Percentiles rank a stretch among this genome's conserved stretches.
These are phyloP conservation scores for Drosophila insularis DNA, from an alignment of 1,140 invertebrate genomes.

Conservation along the genomic window DNA sequence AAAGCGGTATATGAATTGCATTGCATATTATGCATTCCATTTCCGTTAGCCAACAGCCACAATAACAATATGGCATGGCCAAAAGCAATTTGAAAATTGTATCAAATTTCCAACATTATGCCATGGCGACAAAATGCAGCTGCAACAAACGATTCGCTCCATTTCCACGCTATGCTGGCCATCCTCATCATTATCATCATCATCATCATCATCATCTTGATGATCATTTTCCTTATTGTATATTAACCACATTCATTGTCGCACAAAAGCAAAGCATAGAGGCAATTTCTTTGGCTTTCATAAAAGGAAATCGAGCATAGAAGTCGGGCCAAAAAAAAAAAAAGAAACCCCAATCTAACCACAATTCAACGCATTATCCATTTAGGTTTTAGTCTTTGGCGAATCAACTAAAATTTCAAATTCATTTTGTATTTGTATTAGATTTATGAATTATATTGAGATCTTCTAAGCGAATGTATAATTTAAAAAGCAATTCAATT, in stretches of 20 bases:
- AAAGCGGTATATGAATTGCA: neutral
- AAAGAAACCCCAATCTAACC: neutral
- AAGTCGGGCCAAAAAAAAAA: constrained; percentile 20
- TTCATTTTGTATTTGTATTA: too few species aligned
- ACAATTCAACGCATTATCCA: too few species aligned
- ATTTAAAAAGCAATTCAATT: too few species aligned
- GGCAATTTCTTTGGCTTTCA: constrained; percentile 14
- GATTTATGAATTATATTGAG: too few species aligned
- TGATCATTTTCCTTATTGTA: constrained; percentile 20
- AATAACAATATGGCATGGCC: constrained; percentile 8
- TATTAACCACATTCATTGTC: constrained; percentile 11
- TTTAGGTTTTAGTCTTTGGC: too few species aligned
- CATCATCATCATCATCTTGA: constrained; percentile 13
- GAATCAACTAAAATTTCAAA: too few species aligned
- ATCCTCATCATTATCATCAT: constrained; percentile 22
- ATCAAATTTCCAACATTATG: constrained; percentile 57
- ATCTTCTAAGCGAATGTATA: too few species aligned
- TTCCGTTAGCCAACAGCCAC: neutral
- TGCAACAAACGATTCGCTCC: constrained; percentile 33
- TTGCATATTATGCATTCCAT: constrained; percentile 10
- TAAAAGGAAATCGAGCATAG: constrained; percentile 29
- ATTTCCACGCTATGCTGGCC: constrained; percentile 51
- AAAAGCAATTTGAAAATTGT: constrained; percentile 59
- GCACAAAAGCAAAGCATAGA: constrained; percentile 1
- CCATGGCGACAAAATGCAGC: constrained; percentile 48